Evolutionary conservation across 2,797 vertebrate species (phyloP), one percentile per base, ranked within the genome.

Genomic region (Cuculus canorus): DNA sequence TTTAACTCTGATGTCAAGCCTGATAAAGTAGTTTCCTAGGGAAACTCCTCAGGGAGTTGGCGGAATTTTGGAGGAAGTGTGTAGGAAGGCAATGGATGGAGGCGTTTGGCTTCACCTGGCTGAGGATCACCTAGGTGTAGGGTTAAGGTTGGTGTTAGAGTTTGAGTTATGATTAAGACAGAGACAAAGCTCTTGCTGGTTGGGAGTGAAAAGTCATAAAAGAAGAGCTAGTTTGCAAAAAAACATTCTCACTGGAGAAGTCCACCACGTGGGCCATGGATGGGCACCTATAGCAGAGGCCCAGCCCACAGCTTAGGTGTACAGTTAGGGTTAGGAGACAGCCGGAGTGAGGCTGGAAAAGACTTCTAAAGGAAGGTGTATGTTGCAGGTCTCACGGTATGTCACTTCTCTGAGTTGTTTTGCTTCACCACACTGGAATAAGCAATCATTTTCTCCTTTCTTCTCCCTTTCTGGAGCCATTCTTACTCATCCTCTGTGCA

Each of bases 101-200:
- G 33, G 39, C 25, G 57, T 11, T 41, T 47, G 16, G 7, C 35
- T 60, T 86, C 28, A 48, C 12, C 12, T 8, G 30, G 32, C 25
- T 92, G 50, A 69, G 22, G 22, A 27, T 4, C 4, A 1, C 18
- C 0, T 1, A 45, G 24, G 80, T 41, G 7, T 13, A 48, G 16
- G 19, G 14, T 54, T 75, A 82, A 52, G 10, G 0, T 8, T 63
- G 30, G 5, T 78, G 17, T 45, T 56, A 72, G 39, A 63, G 7
- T 33, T 47, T 23, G 39, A 28, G 14, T 73, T 76, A 80, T 8
- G 8, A 23, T 82, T 48, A 45, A 5, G 7, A n/a, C 3, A 50
- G 37, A 88, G 47, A 23, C 24, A 72, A 88, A 78, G 6, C 4
- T 84, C 12, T 18, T 75, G 14, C 32, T 57, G 22, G 5, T 2